Evolutionary conservation across 1,140 invertebrate species (phyloP), one percentile per base, ranked within the genome.

Genomic region (Glossosoma conforme): DNA sequence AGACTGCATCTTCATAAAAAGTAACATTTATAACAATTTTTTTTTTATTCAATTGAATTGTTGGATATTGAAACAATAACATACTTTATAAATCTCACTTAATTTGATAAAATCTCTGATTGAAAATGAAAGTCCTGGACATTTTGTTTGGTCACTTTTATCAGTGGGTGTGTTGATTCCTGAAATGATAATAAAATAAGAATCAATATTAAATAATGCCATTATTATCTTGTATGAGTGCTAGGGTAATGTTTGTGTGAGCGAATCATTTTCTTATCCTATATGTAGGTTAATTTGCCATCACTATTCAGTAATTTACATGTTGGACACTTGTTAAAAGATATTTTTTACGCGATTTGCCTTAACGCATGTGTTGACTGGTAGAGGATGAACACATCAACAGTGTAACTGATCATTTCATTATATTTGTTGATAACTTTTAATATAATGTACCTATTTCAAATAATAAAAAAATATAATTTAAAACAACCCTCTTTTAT

Each of bases 171-270:
- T n/a, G n/a, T n/a, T n/a, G n/a, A n/a, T n/a, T n/a, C n/a, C n/a
- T n/a, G n/a, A n/a, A n/a, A n/a, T n/a, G n/a, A n/a, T n/a, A 47
- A 44, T 52, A 44, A 18, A 44, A 44, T 45, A 50, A 33, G 47
- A 54, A 40, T 46, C 25, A 30, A 37, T 42, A 47, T 46, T n/a
- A n/a, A n/a, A 42, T 38, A 46, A 24, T 56, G 54, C 54, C 54
- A 56, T 56, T 52, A n/a, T 52, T 52, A 48, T 52, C 52, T 56
- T 52, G 40, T 52, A 44, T 52, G 49, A 56, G 49, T 52, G 48
- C 47, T 56, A 56, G 54, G 52, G 38, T 56, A 47, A 48, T 45
- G 35, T 44, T 50, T 28, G 48, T 52, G 49, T 52, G 44, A 30
- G 35, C 48, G 42, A 21, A 25, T 43, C 14, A 24, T 43, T 13